Evolutionary conservation across 37 sponge, comb jelly and placozoan species (phyloP).

Genomic region (Spongilla lacustris): DNA sequence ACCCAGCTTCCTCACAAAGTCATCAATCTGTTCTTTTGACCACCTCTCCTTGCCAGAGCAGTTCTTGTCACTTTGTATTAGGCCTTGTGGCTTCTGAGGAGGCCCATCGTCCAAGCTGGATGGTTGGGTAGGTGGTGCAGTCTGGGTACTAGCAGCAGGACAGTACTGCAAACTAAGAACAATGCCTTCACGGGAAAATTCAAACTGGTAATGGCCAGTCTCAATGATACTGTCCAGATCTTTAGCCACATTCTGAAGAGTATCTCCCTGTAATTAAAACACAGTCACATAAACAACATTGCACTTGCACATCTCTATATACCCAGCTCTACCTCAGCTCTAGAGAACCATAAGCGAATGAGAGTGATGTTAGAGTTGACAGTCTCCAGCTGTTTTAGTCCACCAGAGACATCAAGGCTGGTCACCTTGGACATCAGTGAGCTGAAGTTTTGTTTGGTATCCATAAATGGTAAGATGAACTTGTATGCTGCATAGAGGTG

Average conservation of each 20-base stretch:
- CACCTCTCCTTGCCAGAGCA: slow-evolving; percentile 24
- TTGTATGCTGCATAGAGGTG: slow-evolving; percentile 82
- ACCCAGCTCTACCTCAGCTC: slow-evolving; percentile 55
- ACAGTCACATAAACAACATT: not conserved
- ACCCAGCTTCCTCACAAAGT: slow-evolving; percentile 91
- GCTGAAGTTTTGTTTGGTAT: slow-evolving; percentile 40
- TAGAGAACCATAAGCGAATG: slow-evolving; percentile 80
- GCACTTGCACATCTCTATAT: too few relatives aligned
- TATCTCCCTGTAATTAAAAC: slow-evolving; percentile 8
- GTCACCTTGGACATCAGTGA: slow-evolving; percentile 63
- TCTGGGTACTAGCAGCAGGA: not conserved
- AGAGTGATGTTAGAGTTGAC: slow-evolving; percentile 78
- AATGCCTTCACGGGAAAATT: slow-evolving; percentile 7
- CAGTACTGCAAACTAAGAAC: not conserved
- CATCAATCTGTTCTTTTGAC: slow-evolving; percentile 80
- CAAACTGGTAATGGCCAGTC: slow-evolving; percentile 74
- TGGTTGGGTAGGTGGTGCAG: not conserved
- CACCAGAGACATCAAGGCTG: slow-evolving; percentile 26
- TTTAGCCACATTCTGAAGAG: not conserved
- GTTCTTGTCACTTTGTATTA: not conserved
- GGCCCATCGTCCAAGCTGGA: not conserved
- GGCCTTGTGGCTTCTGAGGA: not conserved
- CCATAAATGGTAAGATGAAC: slow-evolving; percentile 72
- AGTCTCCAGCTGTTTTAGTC: slow-evolving; percentile 70
- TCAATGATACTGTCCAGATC: slow-evolving; percentile 64